Base-by-base conservation (phyloP, 2,113 vertebrate species). In the Macheiramphus alcinus region DNA sequence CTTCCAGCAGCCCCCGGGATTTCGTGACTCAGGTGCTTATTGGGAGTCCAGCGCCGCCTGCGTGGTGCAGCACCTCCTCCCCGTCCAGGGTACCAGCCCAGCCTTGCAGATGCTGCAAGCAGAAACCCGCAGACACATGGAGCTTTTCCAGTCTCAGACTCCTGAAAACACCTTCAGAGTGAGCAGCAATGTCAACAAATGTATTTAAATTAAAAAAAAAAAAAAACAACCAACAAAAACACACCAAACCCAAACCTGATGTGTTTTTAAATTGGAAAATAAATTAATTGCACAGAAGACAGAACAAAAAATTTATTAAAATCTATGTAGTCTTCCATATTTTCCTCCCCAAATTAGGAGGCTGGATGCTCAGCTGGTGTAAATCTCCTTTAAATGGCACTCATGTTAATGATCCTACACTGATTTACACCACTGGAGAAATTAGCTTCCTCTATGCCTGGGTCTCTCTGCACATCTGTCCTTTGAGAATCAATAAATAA, bases 41-140 rank as follows among this genome's bases (percentile, higher is more conserved):
- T 1, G 0, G 36, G 68, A 18, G n/a, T 5, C 15, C 74, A 65
- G 58, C 1, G 0, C 19, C 3, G 1, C 38, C 47, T 9, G 4
- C 3, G 1, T 3, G 6, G 20, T 25, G 25, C 68, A 45, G 47
- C 38, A 31, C 5, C 13, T 74, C 56, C 43, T 45, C 32, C 68
- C n/a, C 25, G 59, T 22, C 70, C 61, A 53, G 26, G 68, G 26
- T 26, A 43, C 47, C 72, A 61, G 65, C 67, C 56, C 0, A 0
- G 65, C 72, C 72, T 63, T 31, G 32, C 65, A 23, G 82, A 52
- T 48, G 73, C 87, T 59, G 36, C 4, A 52, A 79, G 80, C 62
- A 55, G 78, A 86, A 66, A 80, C 71, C 78, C 17, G 0, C 72
- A 67, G 72, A 45, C 40, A 40, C 48, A 6, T 1, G 3, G 48